Percentiles rank a stretch among this genome's conserved stretches.
phyloP scores from a whole-genome alignment of 2,888 invertebrate species.

The Nymphalis polychloros region DNA sequence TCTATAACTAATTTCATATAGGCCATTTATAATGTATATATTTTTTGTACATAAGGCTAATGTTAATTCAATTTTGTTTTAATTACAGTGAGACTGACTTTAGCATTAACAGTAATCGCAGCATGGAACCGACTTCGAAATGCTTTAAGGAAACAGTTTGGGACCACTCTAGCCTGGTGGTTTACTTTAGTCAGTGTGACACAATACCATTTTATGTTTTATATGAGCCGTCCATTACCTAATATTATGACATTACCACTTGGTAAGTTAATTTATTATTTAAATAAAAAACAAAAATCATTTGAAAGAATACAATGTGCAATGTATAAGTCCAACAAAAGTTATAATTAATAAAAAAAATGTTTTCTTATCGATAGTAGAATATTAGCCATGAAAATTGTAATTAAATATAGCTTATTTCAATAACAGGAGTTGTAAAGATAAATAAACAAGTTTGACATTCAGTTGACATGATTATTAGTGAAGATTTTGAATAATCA shows the following conservation, averaged over 20 bases:
- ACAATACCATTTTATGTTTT: constrained; percentile 99
- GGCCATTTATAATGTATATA: not conserved
- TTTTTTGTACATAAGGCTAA: not conserved
- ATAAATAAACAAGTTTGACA: too few relatives aligned
- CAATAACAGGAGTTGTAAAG: too few relatives aligned
- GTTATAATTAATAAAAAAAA: too few relatives aligned
- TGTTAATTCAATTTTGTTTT: not conserved
- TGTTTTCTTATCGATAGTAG: too few relatives aligned
- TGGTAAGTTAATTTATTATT: constrained; percentile 82
- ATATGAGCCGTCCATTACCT: constrained; percentile 95
- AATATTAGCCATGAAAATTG: too few relatives aligned
- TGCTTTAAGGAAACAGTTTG: constrained; percentile 89
- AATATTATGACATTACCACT: constrained; percentile 96
- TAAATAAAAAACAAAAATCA: constrained; percentile 18
- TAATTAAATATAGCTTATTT: too few relatives aligned
- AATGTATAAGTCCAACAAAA: too few relatives aligned
- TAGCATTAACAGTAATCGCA: constrained; percentile 88
- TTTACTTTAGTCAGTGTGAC: constrained; percentile 91
- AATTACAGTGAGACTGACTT: constrained; percentile 87
- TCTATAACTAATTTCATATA: not conserved
- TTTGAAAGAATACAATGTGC: not conserved
- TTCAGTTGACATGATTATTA: too few relatives aligned
- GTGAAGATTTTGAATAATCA: too few relatives aligned
- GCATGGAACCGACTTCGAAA: constrained; percentile 88
- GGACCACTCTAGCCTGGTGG: constrained; percentile 89